Evolutionary conservation across 64 coral and sea anemone species (phyloP), one percentile per base, ranked within the genome.

Genomic region (Hydrozoanthus tunicans): DNA sequence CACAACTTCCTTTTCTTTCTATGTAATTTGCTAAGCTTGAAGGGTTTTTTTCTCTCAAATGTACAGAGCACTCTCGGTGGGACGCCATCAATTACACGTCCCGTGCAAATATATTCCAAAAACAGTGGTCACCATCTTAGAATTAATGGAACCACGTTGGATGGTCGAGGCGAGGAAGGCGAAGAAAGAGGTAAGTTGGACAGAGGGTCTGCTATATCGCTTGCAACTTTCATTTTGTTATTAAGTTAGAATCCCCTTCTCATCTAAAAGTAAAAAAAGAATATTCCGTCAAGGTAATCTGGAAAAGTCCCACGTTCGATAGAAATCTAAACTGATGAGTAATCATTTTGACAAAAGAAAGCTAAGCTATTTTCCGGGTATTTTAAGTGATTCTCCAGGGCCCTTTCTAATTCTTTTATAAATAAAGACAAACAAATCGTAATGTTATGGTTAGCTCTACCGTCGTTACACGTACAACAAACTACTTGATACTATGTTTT

Each of bases 71-170:
- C 73, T 9, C 70, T 74, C 24, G n/a, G 51, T 17, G 84, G 84
- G 14, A 75, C 70, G 10, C 74, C 84, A 17, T 59, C 74, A 88
- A 88, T 23, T 51, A 88, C 74, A 51, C 84, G 84, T 11, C 68
- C 68, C 8, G 84, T 88, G 32, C 84, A 88, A 74, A 88, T 88
- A 70, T 88, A 88, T 13, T 88, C 84, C 23, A 61, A 59, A 7
- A 88, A 88, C 56, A 88, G 69, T 58, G 69, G 84, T 3, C 69
- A 25, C 25, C 84, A 88, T 43, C 5, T 88, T 6, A 88, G 84
- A 14, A 54, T 88, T 88, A 88, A 74, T 69, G 84, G 84, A 25
- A 58, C 55, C 3, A 74, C 14, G 70, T 13, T 88, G 3, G 84
- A 88, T 56, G 84, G 84, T 14, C n/a, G 69, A 20, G 84, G 84